Percentiles rank a stretch among this genome's conserved stretches.
phyloP scores from a whole-genome alignment of 2,797 vertebrate species.

The Chaetophractus vellerosus region DNA sequence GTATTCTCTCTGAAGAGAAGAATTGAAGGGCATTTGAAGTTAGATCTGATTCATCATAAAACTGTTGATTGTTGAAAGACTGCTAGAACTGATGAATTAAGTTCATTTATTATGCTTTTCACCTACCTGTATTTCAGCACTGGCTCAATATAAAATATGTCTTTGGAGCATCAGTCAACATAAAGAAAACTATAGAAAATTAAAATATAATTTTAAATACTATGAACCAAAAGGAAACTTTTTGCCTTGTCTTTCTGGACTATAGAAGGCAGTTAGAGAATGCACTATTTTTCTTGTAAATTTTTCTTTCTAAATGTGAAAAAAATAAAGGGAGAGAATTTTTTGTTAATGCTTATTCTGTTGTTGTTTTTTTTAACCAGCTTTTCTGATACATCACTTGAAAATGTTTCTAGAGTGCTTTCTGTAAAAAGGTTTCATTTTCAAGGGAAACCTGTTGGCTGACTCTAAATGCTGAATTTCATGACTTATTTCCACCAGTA shows the following conservation, averaged over 20 bases:
- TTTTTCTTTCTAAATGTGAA: conserved; percentile 63
- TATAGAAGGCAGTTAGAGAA: conserved; percentile 55
- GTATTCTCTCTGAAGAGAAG: conserved; percentile 27
- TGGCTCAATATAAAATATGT: conserved; percentile 27
- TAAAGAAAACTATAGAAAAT: not conserved
- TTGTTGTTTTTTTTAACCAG: not conserved
- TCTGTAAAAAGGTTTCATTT: conserved; percentile 67
- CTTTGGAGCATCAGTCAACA: not conserved
- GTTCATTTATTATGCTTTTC: conserved; percentile 27
- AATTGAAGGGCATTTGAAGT: not conserved
- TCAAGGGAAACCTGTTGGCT: conserved; percentile 59
- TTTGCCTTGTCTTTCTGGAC: conserved; percentile 24
- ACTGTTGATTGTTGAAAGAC: not conserved
- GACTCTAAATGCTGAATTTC: conserved; percentile 59
- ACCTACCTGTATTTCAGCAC: conserved; percentile 42
- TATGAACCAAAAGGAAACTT: conserved; percentile 12
- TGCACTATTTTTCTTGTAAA: not conserved
- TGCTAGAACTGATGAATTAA: not conserved
- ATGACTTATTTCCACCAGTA: conserved; percentile 59
- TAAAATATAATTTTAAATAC: conserved; percentile 29
- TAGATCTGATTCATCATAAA: conserved; percentile 32
- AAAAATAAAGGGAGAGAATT: conserved; percentile 23
- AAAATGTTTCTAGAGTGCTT: conserved; percentile 69
- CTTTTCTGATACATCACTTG: conserved; percentile 39
- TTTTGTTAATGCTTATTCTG: conserved; percentile 38